phyloP scores from a whole-genome alignment of 2,888 invertebrate genomes.

The Euplexia lucipara region DNA sequence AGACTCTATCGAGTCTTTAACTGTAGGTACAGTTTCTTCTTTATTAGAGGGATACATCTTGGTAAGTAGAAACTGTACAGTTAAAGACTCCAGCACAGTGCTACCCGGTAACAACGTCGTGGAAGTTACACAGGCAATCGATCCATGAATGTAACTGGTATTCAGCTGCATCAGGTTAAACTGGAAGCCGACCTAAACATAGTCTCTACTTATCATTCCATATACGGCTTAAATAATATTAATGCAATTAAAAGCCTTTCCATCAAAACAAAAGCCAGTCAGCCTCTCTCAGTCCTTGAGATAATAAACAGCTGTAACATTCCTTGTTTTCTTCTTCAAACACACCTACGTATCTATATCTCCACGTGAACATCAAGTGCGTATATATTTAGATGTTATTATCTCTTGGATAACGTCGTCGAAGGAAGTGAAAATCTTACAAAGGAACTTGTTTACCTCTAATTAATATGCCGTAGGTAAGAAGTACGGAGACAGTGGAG shows the following conservation, averaged over 20 bases:
- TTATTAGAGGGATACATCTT: too few relatives aligned
- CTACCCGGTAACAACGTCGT: too few relatives aligned
- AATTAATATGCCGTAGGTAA: conserved; percentile 86
- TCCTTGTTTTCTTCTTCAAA: conserved; percentile 44
- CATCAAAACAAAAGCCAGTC: conserved; percentile 25
- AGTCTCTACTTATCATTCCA: too few relatives aligned
- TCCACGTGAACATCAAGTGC: conserved; percentile 19
- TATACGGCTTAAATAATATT: too few relatives aligned
- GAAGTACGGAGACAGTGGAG: conserved; percentile 65
- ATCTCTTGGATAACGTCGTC: conserved; percentile 72
- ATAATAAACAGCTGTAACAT: conserved; percentile 27
- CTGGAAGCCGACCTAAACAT: too few relatives aligned
- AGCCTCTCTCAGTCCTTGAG: conserved; percentile 11
- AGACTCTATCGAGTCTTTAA: too few relatives aligned
- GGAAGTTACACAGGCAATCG: too few relatives aligned
- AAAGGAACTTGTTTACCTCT: conserved; percentile 89
- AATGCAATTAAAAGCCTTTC: not conserved
- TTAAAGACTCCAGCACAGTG: too few relatives aligned
- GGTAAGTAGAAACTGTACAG: too few relatives aligned
- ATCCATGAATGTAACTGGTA: too few relatives aligned
- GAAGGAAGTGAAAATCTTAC: conserved; percentile 82
- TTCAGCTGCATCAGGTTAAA: too few relatives aligned
- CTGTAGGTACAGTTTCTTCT: too few relatives aligned
- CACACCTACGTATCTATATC: conserved; percentile 13
- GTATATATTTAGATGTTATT: conserved; percentile 66